These are phyloP conservation scores for Eulemur coronatus DNA, from an alignment of 2,797 vertebrate genomes.

Conservation along the genomic window DNA sequence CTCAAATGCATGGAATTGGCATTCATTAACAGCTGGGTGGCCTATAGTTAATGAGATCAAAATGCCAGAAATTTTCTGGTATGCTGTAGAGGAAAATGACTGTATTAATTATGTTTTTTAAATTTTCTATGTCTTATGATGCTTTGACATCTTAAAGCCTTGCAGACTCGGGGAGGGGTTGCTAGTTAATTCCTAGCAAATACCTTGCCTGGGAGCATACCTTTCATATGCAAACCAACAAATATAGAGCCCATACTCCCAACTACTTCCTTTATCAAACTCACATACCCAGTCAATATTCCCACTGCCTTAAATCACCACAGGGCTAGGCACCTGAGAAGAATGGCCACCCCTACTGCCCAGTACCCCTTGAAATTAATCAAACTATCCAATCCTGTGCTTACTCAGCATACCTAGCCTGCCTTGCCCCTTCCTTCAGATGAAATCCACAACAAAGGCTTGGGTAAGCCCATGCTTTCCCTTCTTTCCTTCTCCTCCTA, in stretches of 20 bases:
- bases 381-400: neutral
- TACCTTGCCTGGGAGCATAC: too few relatives aligned
- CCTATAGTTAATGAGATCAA: neutral
- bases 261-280: neutral
- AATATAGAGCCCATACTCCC: neutral
- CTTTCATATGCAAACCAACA: neutral
- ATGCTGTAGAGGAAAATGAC: neutral
- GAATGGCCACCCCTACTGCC: neutral
- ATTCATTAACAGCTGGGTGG: neutral
- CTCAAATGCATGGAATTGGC: neutral
- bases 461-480: rapidly evolving
- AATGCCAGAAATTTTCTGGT: neutral
- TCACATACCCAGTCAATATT: neutral
- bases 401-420: neutral
- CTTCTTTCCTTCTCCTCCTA: neutral
- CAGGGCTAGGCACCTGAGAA: neutral
- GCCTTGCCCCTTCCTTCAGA: neutral
- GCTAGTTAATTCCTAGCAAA: neutral
- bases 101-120: neutral
- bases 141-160: neutral
- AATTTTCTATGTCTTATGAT: neutral
- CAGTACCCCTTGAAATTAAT: neutral
- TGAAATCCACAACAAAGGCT: neutral
- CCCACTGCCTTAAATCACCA: neutral
- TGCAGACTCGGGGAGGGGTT: neutral